Conservation (phyloP, 1,140 invertebrate species). For the Drosophila kanapiae region DNA sequence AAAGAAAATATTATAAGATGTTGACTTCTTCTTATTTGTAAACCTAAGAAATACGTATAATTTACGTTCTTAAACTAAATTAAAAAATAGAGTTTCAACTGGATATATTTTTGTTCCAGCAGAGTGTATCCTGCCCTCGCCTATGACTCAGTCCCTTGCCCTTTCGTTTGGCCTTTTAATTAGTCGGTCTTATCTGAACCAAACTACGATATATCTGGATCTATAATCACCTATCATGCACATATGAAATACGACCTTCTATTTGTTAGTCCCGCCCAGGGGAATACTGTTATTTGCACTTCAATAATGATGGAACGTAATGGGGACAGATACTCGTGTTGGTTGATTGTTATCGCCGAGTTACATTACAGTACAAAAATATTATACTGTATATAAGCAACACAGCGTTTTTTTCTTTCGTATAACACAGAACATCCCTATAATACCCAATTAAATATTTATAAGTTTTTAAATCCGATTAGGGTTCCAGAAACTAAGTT, state of each 20-base stretch:
- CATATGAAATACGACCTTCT: constrained; percentile 32
- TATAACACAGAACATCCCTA: background rate
- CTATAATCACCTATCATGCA: constrained; percentile 8
- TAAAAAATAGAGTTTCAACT: background rate
- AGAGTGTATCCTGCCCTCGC: background rate
- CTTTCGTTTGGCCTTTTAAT: constrained; percentile 29
- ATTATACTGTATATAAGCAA: background rate
- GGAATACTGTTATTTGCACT: constrained; percentile 47
- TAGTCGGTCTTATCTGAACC: constrained; percentile 28
- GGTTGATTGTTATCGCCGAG: constrained; percentile 23
- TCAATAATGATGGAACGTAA: constrained; percentile 38
- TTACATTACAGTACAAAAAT: constrained; percentile 12
- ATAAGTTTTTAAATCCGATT: background rate
- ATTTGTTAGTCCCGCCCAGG: constrained; percentile 24
- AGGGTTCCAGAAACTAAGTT: background rate
- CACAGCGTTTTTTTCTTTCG: background rate
- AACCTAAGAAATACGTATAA: too few relatives aligned
- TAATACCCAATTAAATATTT: background rate
- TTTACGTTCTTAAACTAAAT: too few relatives aligned
- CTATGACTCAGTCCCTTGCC: background rate
- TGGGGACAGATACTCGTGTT: constrained; percentile 25
- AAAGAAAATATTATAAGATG: too few relatives aligned
- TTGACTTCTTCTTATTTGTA: too few relatives aligned
- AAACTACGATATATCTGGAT: constrained; percentile 18
- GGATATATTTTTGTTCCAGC: background rate